These are phyloP conservation scores for Semaprochilodus insignis DNA, from an alignment of 2,797 vertebrate species.

Conservation along the genomic window DNA sequence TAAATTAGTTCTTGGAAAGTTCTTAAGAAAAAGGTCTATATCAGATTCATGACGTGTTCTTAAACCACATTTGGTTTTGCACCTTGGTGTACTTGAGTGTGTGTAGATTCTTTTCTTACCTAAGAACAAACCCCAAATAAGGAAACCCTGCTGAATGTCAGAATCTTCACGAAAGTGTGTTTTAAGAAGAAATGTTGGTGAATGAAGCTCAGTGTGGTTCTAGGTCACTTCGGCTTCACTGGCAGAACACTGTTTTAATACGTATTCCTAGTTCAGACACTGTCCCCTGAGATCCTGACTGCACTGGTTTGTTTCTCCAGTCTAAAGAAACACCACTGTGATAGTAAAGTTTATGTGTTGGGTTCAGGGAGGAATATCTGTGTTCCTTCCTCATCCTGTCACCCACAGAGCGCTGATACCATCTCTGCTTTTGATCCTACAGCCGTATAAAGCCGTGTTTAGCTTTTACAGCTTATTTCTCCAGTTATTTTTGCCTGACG, in stretches of 20 bases:
- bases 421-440: background rate
- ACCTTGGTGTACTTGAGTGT: no score
- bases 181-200: no score
- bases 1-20: no score
- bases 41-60: no score
- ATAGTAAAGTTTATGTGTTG: conserved; percentile 34
- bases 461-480: background rate
- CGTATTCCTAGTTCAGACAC: background rate
- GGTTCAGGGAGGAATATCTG: conserved; percentile 1
- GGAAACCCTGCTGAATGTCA: no score
- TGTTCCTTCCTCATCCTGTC: conserved; percentile 34
- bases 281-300: background rate
- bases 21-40: no score
- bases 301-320: background rate
- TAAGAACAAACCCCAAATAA: no score
- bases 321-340: conserved; percentile 28
- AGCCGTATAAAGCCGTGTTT: background rate
- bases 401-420: conserved; percentile 1
- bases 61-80: no score
- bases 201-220: no score
- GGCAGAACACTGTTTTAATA: background rate
- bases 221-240: background rate
- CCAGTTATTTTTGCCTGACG: conserved; percentile 19
- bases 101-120: no score
- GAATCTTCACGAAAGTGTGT: no score